Conservation (phyloP, 2,113 vertebrate genomes). For the Eudyptes chrysolophus region DNA sequence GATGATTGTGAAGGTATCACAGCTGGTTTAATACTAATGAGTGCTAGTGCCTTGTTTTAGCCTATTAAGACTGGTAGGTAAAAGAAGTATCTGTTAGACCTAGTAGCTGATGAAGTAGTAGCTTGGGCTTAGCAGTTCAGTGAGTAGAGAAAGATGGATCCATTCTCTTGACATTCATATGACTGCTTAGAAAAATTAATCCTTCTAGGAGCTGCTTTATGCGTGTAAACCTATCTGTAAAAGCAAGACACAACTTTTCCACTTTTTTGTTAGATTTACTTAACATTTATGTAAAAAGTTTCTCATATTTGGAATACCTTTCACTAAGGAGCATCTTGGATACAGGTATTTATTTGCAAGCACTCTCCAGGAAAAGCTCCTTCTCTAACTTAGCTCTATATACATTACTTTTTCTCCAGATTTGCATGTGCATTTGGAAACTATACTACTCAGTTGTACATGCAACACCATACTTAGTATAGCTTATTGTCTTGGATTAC, state of each 20-base stretch:
- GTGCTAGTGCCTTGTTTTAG: neutral
- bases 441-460: neutral
- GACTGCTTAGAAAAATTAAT: neutral
- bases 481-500: neutral
- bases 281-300: too few species aligned
- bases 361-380: neutral
- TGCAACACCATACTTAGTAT: neutral
- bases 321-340: neutral
- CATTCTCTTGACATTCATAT: neutral
- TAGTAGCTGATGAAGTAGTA: neutral
- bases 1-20: neutral
- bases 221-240: neutral
- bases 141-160: neutral
- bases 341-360: neutral
- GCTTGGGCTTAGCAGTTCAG: neutral
- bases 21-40: neutral
- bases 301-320: neutral
- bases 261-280: neutral
- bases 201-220: neutral
- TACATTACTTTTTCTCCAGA: neutral
- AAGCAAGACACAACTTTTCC: neutral
- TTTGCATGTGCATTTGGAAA: neutral
- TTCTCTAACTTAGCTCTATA: neutral
- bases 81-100: neutral
- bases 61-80: neutral